Evolutionary conservation across 1,140 invertebrate genomes (phyloP).

Genomic region (Coenobita brevimanus): DNA sequence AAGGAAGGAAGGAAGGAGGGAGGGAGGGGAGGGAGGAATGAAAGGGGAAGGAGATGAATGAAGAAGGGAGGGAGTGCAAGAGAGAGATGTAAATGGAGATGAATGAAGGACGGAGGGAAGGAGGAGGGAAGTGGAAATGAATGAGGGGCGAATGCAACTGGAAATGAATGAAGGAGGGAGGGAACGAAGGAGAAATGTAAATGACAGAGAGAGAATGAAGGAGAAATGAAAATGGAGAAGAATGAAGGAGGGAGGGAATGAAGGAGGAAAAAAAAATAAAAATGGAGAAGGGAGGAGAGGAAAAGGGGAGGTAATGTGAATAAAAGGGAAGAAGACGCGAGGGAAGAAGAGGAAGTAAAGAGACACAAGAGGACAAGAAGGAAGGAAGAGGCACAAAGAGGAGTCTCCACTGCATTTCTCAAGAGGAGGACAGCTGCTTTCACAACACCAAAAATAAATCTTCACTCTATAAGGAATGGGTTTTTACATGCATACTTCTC

Average conservation of each 20-base stretch:
- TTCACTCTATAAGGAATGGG: too few species aligned
- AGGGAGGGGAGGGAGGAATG: not conserved
- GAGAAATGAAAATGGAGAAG: not conserved
- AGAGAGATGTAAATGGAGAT: too few species aligned
- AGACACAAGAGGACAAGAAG: slow-evolving; percentile 56
- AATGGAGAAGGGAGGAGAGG: not conserved
- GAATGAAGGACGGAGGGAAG: not conserved
- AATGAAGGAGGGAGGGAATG: not conserved
- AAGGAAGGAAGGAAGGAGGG: not conserved
- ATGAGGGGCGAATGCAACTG: not conserved
- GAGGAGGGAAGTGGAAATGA: not conserved
- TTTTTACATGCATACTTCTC: too few species aligned
- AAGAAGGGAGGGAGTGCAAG: too few species aligned
- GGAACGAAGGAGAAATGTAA: not conserved
- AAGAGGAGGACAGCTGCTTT: too few species aligned
- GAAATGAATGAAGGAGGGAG: not conserved
- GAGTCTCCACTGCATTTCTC: too few species aligned
- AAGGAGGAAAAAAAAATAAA: not conserved
- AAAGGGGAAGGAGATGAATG: not conserved
- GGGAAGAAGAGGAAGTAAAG: not conserved
- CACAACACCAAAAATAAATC: too few species aligned
- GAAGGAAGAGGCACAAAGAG: too few species aligned
- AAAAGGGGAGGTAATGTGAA: not conserved
- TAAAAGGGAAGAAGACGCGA: not conserved
- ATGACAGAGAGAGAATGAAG: not conserved